These are phyloP conservation scores for Lysandra coridon DNA, from an alignment of 2,888 invertebrate genomes.

Conservation along the genomic window DNA sequence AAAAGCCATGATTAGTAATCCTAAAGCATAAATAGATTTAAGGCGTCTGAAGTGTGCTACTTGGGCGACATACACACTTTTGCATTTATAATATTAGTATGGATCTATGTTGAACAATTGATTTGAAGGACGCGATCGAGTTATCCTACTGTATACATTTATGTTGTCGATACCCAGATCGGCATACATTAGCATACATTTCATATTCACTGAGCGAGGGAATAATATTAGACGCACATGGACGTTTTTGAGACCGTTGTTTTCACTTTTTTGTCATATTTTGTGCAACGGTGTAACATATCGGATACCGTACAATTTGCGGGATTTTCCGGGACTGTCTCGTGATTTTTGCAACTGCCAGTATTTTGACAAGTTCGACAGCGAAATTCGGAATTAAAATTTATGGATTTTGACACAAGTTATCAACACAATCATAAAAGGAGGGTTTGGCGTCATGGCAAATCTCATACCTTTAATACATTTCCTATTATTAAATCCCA, in stretches of 20 bases:
- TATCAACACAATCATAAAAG: background rate
- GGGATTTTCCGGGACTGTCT: background rate
- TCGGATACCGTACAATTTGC: conserved; percentile 1
- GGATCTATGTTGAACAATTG: too few species aligned
- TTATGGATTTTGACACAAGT: too few species aligned
- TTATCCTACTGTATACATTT: background rate
- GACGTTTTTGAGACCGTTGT: conserved; percentile 66
- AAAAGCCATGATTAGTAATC: too few species aligned
- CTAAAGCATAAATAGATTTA: too few species aligned
- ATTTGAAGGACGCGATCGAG: background rate
- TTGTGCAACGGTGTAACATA: conserved; percentile 55
- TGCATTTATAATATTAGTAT: too few species aligned
- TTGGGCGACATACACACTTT: too few species aligned
- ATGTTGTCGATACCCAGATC: conserved; percentile 48
- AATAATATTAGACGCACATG: conserved; percentile 79
- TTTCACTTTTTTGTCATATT: conserved; percentile 60
- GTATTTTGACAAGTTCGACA: background rate
- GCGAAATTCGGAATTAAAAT: background rate
- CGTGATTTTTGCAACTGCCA: background rate
- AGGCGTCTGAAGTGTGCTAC: too few species aligned
- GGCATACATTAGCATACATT: conserved; percentile 78
- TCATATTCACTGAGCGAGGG: conserved; percentile 78
- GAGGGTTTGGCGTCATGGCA: too few species aligned
- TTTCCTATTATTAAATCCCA: too few species aligned
- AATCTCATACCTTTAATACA: too few species aligned